Conservation (phyloP, 2,797 vertebrate genomes). For the Coranthus polyacanthus region DNA sequence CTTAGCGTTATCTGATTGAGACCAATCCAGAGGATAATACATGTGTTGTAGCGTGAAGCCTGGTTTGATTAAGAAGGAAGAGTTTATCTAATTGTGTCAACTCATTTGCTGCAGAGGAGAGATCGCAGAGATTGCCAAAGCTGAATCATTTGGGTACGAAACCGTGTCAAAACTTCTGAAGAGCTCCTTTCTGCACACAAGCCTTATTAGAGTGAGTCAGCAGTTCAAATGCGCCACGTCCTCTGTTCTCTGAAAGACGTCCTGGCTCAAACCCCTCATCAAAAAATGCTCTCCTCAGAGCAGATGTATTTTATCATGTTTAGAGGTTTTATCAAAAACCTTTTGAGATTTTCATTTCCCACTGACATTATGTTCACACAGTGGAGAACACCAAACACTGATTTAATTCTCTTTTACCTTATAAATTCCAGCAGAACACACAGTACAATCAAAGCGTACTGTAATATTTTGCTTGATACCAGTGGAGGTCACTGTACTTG, state of each 20-base stretch:
- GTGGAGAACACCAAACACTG: too few species aligned
- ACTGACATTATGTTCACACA: too few species aligned
- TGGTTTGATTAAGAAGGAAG: constrained; percentile 40
- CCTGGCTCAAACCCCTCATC: background rate
- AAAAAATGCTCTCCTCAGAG: too few species aligned
- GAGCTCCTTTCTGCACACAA: background rate
- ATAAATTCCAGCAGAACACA: too few species aligned
- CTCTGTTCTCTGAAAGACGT: constrained; percentile 1
- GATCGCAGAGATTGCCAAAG: constrained; percentile 16
- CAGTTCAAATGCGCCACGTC: constrained; percentile 1
- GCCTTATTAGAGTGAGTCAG: constrained; percentile 2
- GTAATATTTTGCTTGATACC: too few species aligned
- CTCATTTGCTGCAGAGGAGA: constrained; percentile 43
- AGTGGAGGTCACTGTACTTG: too few species aligned
- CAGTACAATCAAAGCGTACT: too few species aligned
- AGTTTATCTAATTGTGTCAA: constrained; percentile 47
- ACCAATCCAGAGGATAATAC: constrained; percentile 28
- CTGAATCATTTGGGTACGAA: constrained; percentile 34
- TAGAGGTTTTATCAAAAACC: too few species aligned
- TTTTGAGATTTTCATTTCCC: too few species aligned
- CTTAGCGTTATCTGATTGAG: constrained; percentile 46
- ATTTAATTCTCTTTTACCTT: too few species aligned
- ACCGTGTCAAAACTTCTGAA: constrained; percentile 1
- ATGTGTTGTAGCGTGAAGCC: constrained; percentile 25
- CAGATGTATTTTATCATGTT: background rate